Conservation (phyloP, 1,140 invertebrate species). For the Drosophila takahashii region DNA sequence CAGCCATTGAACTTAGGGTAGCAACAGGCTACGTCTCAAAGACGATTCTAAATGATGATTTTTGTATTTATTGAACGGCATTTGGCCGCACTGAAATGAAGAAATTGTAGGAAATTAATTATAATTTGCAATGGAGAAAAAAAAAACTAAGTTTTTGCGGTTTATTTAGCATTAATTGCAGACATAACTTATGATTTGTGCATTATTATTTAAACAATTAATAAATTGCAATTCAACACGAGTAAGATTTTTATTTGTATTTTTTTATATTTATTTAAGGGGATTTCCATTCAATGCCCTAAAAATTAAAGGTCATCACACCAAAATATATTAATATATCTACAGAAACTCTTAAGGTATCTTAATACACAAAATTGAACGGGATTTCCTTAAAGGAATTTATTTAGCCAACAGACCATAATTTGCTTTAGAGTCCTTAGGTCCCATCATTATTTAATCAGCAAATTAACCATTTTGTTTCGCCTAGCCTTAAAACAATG, state of each 20-base stretch:
- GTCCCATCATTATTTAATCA: background rate
- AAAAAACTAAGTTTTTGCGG: conserved; percentile 73
- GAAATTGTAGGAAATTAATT: conserved; percentile 71
- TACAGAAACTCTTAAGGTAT: too few species aligned
- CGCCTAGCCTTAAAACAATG: conserved; percentile 32
- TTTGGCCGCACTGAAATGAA: conserved; percentile 40
- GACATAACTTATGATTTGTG: conserved; percentile 71
- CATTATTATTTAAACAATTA: conserved; percentile 80
- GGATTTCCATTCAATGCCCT: background rate
- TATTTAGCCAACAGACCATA: too few species aligned
- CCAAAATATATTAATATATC: too few species aligned
- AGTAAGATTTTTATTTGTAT: conserved; percentile 29
- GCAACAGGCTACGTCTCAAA: conserved; percentile 67
- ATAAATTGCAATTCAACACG: conserved; percentile 54
- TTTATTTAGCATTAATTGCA: conserved; percentile 56
- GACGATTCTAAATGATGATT: conserved; percentile 53
- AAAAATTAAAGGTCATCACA: background rate
- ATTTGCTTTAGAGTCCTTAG: too few species aligned
- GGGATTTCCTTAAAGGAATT: background rate
- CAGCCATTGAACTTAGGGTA: conserved; percentile 54
- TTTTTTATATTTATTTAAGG: conserved; percentile 28
- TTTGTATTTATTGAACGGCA: conserved; percentile 61
- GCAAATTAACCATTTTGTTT: conserved; percentile 7
- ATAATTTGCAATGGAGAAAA: conserved; percentile 67
- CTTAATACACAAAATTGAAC: background rate